These are phyloP conservation scores for Siphamia tubifer DNA, from an alignment of 2,113 vertebrate species.

Conservation along the genomic window DNA sequence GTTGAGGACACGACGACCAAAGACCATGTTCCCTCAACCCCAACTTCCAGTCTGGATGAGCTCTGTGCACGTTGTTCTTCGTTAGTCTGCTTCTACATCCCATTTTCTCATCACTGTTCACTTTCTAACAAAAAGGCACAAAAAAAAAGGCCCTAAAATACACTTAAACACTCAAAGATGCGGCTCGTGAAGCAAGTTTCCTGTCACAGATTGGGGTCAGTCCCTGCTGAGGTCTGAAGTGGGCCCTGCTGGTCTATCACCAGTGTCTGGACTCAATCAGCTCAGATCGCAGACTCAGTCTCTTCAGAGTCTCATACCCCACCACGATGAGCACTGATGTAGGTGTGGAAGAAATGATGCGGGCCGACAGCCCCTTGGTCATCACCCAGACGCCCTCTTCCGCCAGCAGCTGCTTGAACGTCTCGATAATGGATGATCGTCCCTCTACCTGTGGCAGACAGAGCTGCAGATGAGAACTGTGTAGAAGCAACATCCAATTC, in stretches of 20 bases:
- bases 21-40: too few species aligned
- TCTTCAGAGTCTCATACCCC: slow-evolving; percentile 96
- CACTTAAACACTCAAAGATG: too few species aligned
- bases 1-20: too few species aligned
- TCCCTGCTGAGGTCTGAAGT: neutral
- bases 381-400: slow-evolving; percentile 91
- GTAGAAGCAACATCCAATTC: too few species aligned
- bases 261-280: slow-evolving; percentile 91
- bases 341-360: slow-evolving; percentile 91
- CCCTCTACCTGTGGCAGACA: slow-evolving; percentile 89
- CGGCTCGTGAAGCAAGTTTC: neutral
- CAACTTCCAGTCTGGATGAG: too few species aligned
- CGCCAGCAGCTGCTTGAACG: slow-evolving; percentile 89
- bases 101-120: too few species aligned
- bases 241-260: slow-evolving; percentile 70
- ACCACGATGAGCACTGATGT: slow-evolving; percentile 95
- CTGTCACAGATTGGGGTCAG: neutral
- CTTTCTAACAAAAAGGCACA: too few species aligned
- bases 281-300: slow-evolving; percentile 91
- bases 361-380: slow-evolving; percentile 93
- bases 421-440: slow-evolving; percentile 87
- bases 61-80: too few species aligned
- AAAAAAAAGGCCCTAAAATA: too few species aligned
- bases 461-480: too few species aligned
- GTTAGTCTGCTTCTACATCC: too few species aligned